phyloP scores from a whole-genome alignment of 1,140 invertebrate genomes.

The Trichonephila inaurata region DNA sequence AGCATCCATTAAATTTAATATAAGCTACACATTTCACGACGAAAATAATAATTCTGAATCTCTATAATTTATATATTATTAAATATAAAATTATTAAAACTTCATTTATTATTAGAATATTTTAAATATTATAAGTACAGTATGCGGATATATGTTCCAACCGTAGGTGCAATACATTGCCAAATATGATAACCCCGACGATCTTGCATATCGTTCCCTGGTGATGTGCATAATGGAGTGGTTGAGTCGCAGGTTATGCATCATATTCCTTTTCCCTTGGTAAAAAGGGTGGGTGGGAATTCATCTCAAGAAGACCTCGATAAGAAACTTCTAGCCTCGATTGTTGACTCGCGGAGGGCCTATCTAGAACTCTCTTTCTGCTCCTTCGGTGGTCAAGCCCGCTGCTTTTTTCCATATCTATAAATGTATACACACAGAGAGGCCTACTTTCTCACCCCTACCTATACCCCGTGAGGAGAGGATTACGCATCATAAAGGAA shows the following conservation, averaged over 20 bases:
- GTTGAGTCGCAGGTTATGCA: conserved; percentile 63
- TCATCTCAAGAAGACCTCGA: conserved; percentile 44
- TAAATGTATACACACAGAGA: conserved; percentile 36
- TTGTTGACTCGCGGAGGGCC: conserved; percentile 61
- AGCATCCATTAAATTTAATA: too few species aligned
- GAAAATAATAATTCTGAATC: too few species aligned
- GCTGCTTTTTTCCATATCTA: background rate
- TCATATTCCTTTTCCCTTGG: conserved; percentile 55
- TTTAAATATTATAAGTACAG: too few species aligned
- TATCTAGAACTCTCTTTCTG: conserved; percentile 3
- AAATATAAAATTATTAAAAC: too few species aligned
- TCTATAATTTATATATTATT: too few species aligned
- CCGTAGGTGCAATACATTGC: background rate
- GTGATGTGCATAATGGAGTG: conserved; percentile 71
- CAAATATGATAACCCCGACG: conserved; percentile 52
- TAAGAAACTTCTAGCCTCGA: conserved; percentile 66
- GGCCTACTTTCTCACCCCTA: background rate
- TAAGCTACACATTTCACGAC: too few species aligned
- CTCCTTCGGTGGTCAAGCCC: conserved; percentile 51
- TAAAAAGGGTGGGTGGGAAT: background rate
- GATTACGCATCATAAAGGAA: conserved; percentile 68
- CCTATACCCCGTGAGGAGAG: background rate
- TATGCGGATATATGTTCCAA: too few species aligned
- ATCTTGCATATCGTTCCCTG: conserved; percentile 59
- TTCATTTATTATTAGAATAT: too few species aligned